Evolutionary conservation across 2,797 vertebrate genomes (phyloP).

Genomic region (Manis javanica): DNA sequence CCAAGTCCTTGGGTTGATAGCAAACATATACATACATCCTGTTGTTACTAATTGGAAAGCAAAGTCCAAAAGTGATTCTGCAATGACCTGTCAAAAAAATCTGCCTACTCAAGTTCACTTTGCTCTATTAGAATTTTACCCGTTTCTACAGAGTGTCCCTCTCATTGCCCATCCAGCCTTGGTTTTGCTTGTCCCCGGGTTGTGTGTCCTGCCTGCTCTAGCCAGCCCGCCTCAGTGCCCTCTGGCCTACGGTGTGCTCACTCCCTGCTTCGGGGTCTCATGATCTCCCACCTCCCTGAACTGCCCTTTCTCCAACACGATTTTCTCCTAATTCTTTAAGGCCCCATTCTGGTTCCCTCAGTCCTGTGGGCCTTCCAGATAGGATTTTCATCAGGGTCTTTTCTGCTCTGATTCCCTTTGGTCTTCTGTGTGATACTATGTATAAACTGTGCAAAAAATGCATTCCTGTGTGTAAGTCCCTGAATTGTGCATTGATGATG

Average conservation of each 20-base stretch:
- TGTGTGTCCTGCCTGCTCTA: neutral
- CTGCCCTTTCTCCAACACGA: neutral
- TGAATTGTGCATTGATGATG: neutral
- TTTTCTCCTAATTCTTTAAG: neutral
- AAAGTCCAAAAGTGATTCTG: slow-evolving; percentile 23
- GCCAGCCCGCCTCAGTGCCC: neutral
- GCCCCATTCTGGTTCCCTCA: neutral
- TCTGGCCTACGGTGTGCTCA: neutral
- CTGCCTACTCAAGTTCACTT: neutral
- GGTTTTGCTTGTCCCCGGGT: neutral
- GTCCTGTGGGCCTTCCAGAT: neutral
- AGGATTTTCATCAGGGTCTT: rapidly evolving
- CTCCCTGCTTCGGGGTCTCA: neutral
- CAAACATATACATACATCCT: neutral
- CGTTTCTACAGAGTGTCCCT: neutral
- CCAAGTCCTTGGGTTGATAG: neutral
- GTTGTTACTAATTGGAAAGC: neutral
- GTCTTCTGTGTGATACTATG: neutral
- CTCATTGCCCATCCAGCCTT: neutral
- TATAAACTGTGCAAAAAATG: neutral
- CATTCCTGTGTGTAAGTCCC: neutral
- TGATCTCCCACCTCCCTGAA: neutral
- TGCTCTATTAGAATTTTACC: neutral
- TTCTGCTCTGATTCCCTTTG: neutral
- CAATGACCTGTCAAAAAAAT: neutral